Conservation (phyloP, 2,113 vertebrate species). For the Uropsilus gracilis region DNA sequence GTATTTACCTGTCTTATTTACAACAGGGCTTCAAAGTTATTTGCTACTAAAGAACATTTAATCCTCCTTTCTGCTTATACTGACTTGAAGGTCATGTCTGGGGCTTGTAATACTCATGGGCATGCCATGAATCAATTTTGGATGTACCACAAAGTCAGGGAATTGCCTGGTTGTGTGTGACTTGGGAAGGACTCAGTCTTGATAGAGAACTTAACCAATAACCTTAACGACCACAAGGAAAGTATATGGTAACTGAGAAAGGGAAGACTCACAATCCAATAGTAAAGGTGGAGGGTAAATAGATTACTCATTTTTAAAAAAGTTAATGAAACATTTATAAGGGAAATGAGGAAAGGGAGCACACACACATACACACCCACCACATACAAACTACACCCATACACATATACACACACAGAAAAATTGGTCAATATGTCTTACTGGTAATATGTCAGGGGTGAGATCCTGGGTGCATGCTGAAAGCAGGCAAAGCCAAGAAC, state of each 20-base stretch:
- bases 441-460: no score
- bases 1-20: slow-evolving; percentile 66
- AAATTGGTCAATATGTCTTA: no score
- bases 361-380: no score
- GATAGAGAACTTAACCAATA: not conserved
- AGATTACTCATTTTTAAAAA: no score
- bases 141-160: not conserved
- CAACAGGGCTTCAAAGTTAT: slow-evolving; percentile 51
- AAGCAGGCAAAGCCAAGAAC: no score
- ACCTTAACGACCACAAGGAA: not conserved
- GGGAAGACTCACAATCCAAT: not conserved
- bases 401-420: no score
- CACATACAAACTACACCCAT: no score
- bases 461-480: no score
- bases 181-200: not conserved
- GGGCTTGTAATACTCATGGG: slow-evolving; percentile 9
- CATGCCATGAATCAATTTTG: not conserved
- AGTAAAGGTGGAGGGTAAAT: not conserved
- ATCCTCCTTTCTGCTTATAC: not conserved
- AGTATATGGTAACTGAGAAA: not conserved
- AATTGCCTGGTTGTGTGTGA: not conserved
- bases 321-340: no score
- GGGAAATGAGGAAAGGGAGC: no score
- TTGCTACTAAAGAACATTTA: slow-evolving; percentile 30
- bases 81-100: not conserved